Conservation (phyloP, 2,888 invertebrate species). For the Scaeva pyrastri region DNA sequence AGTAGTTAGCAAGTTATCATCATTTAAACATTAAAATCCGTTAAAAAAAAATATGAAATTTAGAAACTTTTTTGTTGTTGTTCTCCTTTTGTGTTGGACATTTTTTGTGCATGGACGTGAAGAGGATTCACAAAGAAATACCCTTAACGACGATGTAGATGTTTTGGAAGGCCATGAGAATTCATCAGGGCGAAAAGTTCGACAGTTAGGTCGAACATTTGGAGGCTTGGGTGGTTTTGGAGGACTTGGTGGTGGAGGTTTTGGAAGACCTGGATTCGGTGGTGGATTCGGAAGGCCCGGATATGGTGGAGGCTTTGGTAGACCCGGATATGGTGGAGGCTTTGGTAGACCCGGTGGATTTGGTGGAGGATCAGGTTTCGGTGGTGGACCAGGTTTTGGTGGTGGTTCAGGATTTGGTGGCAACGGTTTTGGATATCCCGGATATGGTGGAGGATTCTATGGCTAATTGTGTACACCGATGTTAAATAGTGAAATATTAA, state of each 20-base stretch:
- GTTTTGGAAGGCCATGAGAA: conserved; percentile 76
- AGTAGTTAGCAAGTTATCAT: conserved; percentile 8
- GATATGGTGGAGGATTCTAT: conserved; percentile 19
- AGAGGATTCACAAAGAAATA: not conserved
- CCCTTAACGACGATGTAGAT: conserved; percentile 16
- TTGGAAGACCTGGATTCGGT: conserved; percentile 1
- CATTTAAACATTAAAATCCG: not conserved
- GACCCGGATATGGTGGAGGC: conserved; percentile 2
- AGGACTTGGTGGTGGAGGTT: not conserved
- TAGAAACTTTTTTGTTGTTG: not conserved
- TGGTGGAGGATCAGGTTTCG: not conserved
- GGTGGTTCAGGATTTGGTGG: not conserved
- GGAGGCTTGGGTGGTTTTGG: conserved; percentile 20
- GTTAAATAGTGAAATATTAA: not conserved
- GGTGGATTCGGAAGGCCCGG: not conserved
- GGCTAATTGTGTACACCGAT: not conserved
- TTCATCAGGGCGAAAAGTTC: conserved; percentile 76
- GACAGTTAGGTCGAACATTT: conserved; percentile 77
- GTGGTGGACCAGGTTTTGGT: not conserved
- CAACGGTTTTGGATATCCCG: not conserved
- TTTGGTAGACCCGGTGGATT: not conserved
- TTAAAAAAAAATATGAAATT: conserved; percentile 25
- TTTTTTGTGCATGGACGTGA: not conserved
- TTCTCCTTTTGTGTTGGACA: conserved; percentile 5
- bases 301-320: conserved; percentile 10